Evolutionary conservation across 2,797 vertebrate species (phyloP).

Genomic region (Triplophysa bombifrons): DNA sequence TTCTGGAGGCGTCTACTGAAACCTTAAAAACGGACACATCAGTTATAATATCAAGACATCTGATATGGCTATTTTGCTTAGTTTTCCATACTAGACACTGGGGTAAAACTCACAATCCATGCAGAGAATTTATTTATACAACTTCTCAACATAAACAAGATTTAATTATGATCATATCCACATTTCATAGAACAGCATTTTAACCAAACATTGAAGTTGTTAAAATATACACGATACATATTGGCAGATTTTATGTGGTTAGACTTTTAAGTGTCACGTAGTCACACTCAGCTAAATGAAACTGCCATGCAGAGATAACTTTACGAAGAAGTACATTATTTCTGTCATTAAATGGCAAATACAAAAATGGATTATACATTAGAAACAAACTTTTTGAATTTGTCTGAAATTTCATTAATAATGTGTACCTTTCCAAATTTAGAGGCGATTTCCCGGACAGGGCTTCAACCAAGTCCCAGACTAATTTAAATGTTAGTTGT

Average conservation of each 20-base stretch:
- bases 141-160: conserved; percentile 66
- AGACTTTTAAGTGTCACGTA: conserved; percentile 25
- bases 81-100: conserved; percentile 19
- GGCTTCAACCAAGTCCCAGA: no score
- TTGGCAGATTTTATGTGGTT: neutral
- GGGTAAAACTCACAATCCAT: conserved; percentile 30
- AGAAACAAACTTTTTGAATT: neutral
- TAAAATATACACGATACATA: conserved; percentile 62
- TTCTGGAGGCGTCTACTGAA: neutral
- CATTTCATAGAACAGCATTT: conserved; percentile 46
- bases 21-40: conserved; percentile 2
- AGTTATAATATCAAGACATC: neutral
- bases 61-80: conserved; percentile 6
- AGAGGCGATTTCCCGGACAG: no score
- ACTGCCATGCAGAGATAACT: neutral
- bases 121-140: conserved; percentile 67
- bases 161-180: conserved; percentile 68
- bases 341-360: neutral
- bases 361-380: neutral
- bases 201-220: conserved; percentile 66
- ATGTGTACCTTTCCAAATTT: neutral
- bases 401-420: neutral
- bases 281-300: neutral
- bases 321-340: no score
- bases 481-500: no score